Evolutionary conservation across 2,888 invertebrate genomes (phyloP).

Genomic region (Melanargia galathea): DNA sequence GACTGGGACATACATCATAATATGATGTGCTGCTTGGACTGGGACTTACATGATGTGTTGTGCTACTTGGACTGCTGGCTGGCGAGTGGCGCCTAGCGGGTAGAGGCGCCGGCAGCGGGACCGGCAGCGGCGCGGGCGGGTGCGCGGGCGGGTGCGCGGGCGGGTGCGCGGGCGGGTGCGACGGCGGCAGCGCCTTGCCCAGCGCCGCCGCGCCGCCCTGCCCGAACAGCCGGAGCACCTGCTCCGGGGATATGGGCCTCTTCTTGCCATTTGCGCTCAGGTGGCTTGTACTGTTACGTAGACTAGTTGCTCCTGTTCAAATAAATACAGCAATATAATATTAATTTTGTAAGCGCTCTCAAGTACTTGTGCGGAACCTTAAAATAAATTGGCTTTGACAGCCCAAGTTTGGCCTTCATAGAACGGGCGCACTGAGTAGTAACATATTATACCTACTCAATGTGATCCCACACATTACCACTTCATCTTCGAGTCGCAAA

Average conservation of each 20-base stretch:
- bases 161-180: conserved; percentile 70
- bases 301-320: conserved; percentile 63
- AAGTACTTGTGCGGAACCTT: background rate
- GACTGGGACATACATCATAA: too few relatives aligned
- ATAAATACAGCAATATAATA: background rate
- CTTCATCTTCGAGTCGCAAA: too few relatives aligned
- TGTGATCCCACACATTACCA: too few relatives aligned
- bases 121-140: conserved; percentile 72
- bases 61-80: conserved; percentile 90
- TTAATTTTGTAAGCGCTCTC: background rate
- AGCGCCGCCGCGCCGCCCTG: conserved; percentile 77
- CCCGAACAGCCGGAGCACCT: conserved; percentile 86
- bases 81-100: conserved; percentile 83
- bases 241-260: conserved; percentile 92
- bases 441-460: too few relatives aligned
- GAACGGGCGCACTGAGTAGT: too few relatives aligned
- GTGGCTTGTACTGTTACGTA: conserved; percentile 76
- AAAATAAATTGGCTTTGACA: background rate
- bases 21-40: too few relatives aligned
- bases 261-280: conserved; percentile 86
- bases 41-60: conserved; percentile 87
- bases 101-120: conserved; percentile 73
- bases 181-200: conserved; percentile 75
- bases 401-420: too few relatives aligned
- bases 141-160: conserved; percentile 75